These are phyloP conservation scores for Tachyglossus aculeatus DNA, from an alignment of 2,797 vertebrate genomes.

Conservation along the genomic window DNA sequence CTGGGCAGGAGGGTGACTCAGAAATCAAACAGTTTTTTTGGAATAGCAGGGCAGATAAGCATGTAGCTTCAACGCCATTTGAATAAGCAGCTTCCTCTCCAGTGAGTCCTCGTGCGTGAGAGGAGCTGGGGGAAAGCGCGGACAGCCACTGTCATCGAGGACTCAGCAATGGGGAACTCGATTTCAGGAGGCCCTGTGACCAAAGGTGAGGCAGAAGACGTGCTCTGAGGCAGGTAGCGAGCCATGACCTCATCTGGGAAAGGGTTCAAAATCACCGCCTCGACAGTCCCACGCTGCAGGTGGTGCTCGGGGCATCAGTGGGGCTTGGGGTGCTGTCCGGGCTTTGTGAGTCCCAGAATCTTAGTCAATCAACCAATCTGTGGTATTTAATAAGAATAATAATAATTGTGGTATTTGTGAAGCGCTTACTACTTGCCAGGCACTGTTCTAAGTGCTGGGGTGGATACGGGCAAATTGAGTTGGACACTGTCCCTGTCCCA, in stretches of 20 bases:
- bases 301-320: neutral
- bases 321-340: too few relatives aligned
- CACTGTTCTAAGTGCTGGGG: too few relatives aligned
- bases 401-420: too few relatives aligned
- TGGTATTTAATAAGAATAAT: too few relatives aligned
- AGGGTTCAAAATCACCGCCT: neutral
- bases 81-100: neutral
- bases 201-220: fast-evolving
- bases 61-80: neutral
- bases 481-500: too few relatives aligned
- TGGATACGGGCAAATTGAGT: too few relatives aligned
- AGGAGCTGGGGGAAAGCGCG: fast-evolving
- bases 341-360: too few relatives aligned
- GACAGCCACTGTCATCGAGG: fast-evolving
- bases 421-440: too few relatives aligned
- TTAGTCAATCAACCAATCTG: too few relatives aligned
- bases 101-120: neutral
- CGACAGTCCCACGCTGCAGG: neutral
- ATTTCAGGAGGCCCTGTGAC: fast-evolving
- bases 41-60: slow-evolving; percentile 37
- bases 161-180: neutral
- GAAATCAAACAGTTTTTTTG: slow-evolving; percentile 40
- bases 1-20: slow-evolving; percentile 56
- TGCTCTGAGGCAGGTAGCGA: neutral
- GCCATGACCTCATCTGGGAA: neutral